Evolutionary conservation across 1,140 invertebrate genomes (phyloP), one percentile per base, ranked within the genome.

Genomic region (Cydia amplana): DNA sequence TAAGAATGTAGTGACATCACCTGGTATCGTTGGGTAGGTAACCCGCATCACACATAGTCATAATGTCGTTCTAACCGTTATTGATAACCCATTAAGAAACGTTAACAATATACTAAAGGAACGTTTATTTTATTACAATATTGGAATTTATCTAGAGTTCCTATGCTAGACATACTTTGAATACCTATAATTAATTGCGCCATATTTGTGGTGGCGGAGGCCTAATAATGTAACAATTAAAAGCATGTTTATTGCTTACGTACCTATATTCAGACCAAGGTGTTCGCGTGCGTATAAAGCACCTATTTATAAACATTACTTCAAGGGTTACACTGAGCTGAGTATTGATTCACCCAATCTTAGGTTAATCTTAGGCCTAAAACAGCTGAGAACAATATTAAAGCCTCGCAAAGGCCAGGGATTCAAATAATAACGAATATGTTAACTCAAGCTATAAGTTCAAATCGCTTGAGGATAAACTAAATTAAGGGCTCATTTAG

Each of bases 281-380:
- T 23, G 55, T 60, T 60, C 10, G 55, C 55, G 55, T 60, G 55
- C 55, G 55, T 60, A 60, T 60, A 60, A 23, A 60, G 55, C 55
- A 60, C 55, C 55, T 60, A 60, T 60, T 60, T 60, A 60, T 60
- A 60, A 60, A 60, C 20, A 60, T 60, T 23, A 60, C 18, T 60
- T 60, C 55, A 60, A 60, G 55, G 55, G 55, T 60, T 60, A 60
- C 55, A 23, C 55, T 60, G 20, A 60, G 20, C 55, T 23, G 20
- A 60, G 55, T 60, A 23, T 23, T 3, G 55, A 60, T 60, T 12
- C 7, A 23, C 9, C 55, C 55, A 60, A 60, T 60, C 55, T 60
- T 60, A 23, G 51, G n/a, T 60, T 20, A 60, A 60, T 60, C 55
- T 23, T 60, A 60, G 55, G 55, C 51, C 16, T 60, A 60, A 23